Conservation (phyloP, 1,140 invertebrate genomes). For the Saccostrea cuccullata region DNA sequence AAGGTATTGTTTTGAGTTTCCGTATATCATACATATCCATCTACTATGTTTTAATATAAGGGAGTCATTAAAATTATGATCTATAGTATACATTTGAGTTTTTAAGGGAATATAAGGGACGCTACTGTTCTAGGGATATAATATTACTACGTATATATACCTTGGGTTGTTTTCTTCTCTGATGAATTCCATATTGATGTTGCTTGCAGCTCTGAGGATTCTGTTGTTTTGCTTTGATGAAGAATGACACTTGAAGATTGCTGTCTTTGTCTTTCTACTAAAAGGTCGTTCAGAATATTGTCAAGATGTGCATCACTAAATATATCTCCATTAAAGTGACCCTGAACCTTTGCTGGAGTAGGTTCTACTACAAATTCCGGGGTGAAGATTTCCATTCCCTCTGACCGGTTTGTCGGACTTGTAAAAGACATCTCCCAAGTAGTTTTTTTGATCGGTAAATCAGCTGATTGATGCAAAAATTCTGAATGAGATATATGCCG, state of each 20-base stretch:
- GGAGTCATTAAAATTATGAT: background rate
- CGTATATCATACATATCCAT: background rate
- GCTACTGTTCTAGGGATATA: background rate
- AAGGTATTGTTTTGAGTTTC: background rate
- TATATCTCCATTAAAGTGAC: conserved; percentile 2
- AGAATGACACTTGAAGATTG: background rate
- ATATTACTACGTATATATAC: background rate
- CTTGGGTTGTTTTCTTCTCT: background rate
- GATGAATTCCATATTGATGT: background rate
- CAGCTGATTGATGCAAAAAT: background rate
- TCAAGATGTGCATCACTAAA: background rate
- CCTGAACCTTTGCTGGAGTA: background rate
- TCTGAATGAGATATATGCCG: background rate
- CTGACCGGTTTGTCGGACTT: background rate
- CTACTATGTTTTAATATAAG: background rate
- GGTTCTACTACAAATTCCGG: background rate
- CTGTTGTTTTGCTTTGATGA: background rate
- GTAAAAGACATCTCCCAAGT: background rate
- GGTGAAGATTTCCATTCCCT: background rate
- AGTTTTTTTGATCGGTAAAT: background rate
- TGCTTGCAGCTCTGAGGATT: background rate
- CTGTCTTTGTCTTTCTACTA: background rate
- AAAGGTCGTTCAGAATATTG: background rate
- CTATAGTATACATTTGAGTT: background rate
- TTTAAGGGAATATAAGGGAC: background rate